Evolutionary conservation across 2,797 vertebrate species (phyloP), one percentile per base, ranked within the genome.

Genomic region (Diplodus sargus): DNA sequence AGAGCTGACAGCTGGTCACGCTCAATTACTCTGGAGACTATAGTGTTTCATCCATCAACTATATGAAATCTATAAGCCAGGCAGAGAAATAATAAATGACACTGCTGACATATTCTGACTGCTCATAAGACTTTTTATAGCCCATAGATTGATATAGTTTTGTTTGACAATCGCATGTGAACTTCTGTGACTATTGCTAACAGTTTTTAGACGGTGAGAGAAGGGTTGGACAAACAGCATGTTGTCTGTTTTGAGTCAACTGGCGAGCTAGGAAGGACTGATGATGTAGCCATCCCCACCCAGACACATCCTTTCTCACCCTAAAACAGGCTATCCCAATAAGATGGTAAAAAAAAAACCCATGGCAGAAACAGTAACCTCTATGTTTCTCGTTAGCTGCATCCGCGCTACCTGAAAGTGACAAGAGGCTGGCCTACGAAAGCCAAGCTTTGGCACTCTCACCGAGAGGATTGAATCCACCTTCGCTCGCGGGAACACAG

Each of bases 401-500:
- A 47, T 70, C 74, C 23, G 68, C 30, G 30, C 53, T 87, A 84
- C 83, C 77, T 78, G 22, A 89, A 85, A 90, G 76, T 85, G 91
- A 91, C 89, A 91, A 76, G 76, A 84, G 54, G 60, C 67, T 34
- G 62, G 66, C 43, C 22, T 51, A 18, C 6, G 9, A 74, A 69
- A 76, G 65, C 54, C 75, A 80, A 75, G 14, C 63, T 88, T 77
- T 82, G 82, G 84, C 70, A 85, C 81, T 80, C 48, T 48, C 53
- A 10, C 16, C 47, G 61, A 2, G 25, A 82, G 52, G 43, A 72
- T 48, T 49, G 22, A 85, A 85, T 91, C 77, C 80, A 86, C 85
- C 85, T 89, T 89, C 42, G 78, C 87, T 89, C 81, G 14, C 88
- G 87, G 84, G 82, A 76, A 79, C 22, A 73, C 73, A 77, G 74